Evolutionary conservation across 2,797 vertebrate species (phyloP), one percentile per base, ranked within the genome.

Genomic region (Ficedula albicollis): DNA sequence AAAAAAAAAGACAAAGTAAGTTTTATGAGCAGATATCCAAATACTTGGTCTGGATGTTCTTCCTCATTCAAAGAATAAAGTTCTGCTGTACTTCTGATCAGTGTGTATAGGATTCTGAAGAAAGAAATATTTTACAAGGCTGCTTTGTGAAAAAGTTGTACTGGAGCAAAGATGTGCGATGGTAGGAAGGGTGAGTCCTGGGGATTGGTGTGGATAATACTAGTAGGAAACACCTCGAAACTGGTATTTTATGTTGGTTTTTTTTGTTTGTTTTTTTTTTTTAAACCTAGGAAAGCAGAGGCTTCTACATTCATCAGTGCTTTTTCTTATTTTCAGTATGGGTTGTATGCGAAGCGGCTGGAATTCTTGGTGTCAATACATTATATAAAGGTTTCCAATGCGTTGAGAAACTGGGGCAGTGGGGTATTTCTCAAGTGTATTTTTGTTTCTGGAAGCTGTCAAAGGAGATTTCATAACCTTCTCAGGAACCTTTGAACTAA

Each of bases 371-470:
- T 80, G 83, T 93, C 82, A 48, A 11, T 70, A 43, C 8, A 27
- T 90, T 77, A 73, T 51, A 25, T 92, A 87, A 80, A 85, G 43
- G 78, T 68, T 92, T 89, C 72, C 75, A 27, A 26, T 32, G 17
- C 56, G 48, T 84, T 92, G 63, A 54, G 80, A 93, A 96, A 86
- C 92, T 93, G 96, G 87, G 87, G 52, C 91, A 93, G 51, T 70
- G 86, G 88, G 76, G 59, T 95, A 89, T 96, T 96, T 95, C 90
- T 89, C 93, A 90, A 95, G 87, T 84, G 38, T 79, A 64, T 94
- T 92, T 96, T 93, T 93, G 85, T 91, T 93, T 95, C 95, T 95
- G 89, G 89, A 90, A 93, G 85, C 87, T 74, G 89, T 92, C 79
- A 82, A 82, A 96, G 87, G 76, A 92, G 85, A 84, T 96, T 95